phyloP scores from a whole-genome alignment of 2,113 vertebrate genomes.

The Thomomys bottae region DNA sequence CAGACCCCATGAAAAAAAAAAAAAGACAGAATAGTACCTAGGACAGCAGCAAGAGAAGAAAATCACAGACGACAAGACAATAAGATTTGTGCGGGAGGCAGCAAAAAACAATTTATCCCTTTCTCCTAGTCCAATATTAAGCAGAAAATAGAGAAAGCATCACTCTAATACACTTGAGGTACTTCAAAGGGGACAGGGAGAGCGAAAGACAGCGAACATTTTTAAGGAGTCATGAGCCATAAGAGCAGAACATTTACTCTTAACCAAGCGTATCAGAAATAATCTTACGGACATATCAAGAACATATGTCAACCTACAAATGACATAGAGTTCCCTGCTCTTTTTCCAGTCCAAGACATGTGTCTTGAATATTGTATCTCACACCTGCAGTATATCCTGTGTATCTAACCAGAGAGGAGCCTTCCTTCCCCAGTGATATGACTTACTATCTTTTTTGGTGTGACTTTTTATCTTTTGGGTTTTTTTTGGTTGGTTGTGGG shows the following conservation, averaged over 20 bases:
- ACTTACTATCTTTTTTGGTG: no score
- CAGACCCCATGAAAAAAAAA: no score
- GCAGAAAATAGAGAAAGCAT: background rate
- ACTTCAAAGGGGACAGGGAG: background rate
- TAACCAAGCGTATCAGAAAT: background rate
- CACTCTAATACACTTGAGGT: background rate
- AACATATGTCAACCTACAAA: background rate
- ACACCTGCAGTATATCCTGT: background rate
- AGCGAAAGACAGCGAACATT: background rate
- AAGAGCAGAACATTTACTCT: background rate
- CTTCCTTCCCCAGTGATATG: background rate
- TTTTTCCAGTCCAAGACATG: background rate
- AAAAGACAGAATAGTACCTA: background rate
- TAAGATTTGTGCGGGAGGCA: fast-evolving
- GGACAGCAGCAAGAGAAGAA: background rate
- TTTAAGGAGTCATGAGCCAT: background rate
- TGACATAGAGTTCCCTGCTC: background rate
- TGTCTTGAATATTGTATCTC: background rate
- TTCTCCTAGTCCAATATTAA: background rate
- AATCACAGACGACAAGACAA: no score
- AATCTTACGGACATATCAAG: background rate
- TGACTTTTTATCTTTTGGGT: no score
- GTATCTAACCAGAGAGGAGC: background rate
- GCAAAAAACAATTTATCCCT: background rate
- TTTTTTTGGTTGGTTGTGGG: no score